phyloP scores from a whole-genome alignment of 2,113 vertebrate genomes.

The Siphamia tubifer region DNA sequence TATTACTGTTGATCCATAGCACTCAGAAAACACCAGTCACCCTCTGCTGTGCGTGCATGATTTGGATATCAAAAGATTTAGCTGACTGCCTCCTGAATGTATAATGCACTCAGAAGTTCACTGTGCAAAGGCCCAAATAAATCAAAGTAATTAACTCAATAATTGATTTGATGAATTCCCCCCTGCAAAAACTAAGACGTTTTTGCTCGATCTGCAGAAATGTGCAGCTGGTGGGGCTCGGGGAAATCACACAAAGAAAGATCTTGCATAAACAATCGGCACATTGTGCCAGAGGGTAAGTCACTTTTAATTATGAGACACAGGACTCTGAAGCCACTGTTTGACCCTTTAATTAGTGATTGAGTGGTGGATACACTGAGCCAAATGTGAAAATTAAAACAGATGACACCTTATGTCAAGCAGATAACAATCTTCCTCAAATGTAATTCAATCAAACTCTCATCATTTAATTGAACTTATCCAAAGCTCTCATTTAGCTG shows the following conservation, averaged over 20 bases:
- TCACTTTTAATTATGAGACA: constrained; percentile 54
- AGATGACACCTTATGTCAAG: constrained; percentile 12
- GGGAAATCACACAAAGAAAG: constrained; percentile 40
- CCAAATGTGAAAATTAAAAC: constrained; percentile 2
- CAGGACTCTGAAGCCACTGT: background rate
- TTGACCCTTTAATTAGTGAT: constrained; percentile 28
- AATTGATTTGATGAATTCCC: constrained; percentile 70
- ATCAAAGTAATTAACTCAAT: constrained; percentile 73
- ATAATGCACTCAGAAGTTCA: constrained; percentile 44
- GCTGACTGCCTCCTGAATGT: constrained; percentile 46
- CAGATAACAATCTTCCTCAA: constrained; percentile 13
- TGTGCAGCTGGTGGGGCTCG: constrained; percentile 6
- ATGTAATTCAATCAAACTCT: background rate
- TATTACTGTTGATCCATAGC: constrained; percentile 48
- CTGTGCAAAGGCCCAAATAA: constrained; percentile 59
- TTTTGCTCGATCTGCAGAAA: constrained; percentile 64
- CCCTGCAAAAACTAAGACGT: constrained; percentile 47
- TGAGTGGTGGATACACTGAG: constrained; percentile 2
- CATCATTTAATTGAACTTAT: background rate
- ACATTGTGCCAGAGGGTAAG: constrained; percentile 23
- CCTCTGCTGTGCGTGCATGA: constrained; percentile 23
- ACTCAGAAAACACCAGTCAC: constrained; percentile 11
- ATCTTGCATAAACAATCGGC: constrained; percentile 47
- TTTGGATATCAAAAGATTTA: constrained; percentile 41
- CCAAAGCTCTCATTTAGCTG: background rate